Conservation (phyloP, 2,113 vertebrate genomes). For the Odocoileus hemionus region DNA sequence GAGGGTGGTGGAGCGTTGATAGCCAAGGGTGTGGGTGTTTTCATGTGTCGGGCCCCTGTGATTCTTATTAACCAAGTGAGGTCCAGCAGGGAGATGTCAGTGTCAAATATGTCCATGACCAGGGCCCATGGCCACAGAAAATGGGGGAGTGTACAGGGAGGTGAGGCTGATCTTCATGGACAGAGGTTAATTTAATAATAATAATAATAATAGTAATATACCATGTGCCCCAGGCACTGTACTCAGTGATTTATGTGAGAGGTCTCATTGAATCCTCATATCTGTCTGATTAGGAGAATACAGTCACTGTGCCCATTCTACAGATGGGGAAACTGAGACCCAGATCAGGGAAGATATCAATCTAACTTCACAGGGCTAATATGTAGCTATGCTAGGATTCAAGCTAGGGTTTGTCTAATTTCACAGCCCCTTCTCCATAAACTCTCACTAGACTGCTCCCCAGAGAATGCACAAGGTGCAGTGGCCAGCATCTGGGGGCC, state of each 20-base stretch:
- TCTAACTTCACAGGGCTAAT: background rate
- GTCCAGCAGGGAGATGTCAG: background rate
- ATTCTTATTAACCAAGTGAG: constrained; percentile 43
- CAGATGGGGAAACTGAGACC: background rate
- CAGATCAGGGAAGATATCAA: background rate
- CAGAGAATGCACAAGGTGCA: background rate
- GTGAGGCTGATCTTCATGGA: background rate
- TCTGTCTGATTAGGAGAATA: background rate
- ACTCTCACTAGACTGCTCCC: background rate
- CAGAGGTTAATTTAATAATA: background rate
- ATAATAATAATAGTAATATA: background rate
- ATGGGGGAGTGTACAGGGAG: background rate
- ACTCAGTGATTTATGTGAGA: background rate
- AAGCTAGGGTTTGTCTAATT: background rate
- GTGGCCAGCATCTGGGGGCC: background rate
- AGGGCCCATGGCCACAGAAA: background rate
- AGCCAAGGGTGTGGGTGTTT: constrained; percentile 55
- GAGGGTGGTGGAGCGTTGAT: background rate
- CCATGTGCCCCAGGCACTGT: background rate
- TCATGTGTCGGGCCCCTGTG: background rate
- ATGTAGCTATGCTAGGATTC: background rate
- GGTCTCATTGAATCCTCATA: background rate
- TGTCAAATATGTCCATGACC: background rate
- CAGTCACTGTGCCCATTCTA: background rate
- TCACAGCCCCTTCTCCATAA: background rate